A percentile compares a stretch with the other conserved stretches of the same genome.
phyloP scores from a whole-genome alignment of 1,140 invertebrate genomes.

The Whitmania pigra region DNA sequence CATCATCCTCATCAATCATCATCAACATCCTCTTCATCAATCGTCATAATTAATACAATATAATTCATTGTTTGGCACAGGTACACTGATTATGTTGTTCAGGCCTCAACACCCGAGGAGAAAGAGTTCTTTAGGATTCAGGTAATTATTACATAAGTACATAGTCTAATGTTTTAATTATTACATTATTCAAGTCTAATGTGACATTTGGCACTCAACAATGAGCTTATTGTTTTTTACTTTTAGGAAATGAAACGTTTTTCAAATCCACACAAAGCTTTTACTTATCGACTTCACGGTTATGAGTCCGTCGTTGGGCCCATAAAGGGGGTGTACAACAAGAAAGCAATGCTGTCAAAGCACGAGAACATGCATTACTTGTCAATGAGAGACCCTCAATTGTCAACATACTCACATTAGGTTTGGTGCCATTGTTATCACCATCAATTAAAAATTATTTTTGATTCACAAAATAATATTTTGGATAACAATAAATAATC shows the following conservation, averaged over 20 bases:
- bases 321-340: conserved; percentile 68
- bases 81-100: conserved; percentile 19
- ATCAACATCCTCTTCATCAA: no score
- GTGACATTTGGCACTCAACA: background rate
- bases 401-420: conserved; percentile 73
- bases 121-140: conserved; percentile 17
- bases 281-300: conserved; percentile 68
- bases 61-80: background rate
- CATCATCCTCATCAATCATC: no score
- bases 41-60: no score
- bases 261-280: conserved; percentile 68
- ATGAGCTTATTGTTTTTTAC: background rate
- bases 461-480: background rate
- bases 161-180: no score
- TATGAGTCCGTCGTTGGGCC: conserved; percentile 78
- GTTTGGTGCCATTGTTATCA: conserved; percentile 33
- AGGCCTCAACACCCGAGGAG: conserved; percentile 15
- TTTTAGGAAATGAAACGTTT: conserved; percentile 56
- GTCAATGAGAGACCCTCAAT: conserved; percentile 71
- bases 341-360: conserved; percentile 48
- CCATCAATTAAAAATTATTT: background rate
- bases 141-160: conserved; percentile 8
- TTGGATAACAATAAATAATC: background rate
- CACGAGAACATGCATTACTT: conserved; percentile 69
- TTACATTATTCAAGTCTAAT: no score